Evolutionary conservation across 2,113 vertebrate species (phyloP).

Genomic region (Chlorodrepanis virens): DNA sequence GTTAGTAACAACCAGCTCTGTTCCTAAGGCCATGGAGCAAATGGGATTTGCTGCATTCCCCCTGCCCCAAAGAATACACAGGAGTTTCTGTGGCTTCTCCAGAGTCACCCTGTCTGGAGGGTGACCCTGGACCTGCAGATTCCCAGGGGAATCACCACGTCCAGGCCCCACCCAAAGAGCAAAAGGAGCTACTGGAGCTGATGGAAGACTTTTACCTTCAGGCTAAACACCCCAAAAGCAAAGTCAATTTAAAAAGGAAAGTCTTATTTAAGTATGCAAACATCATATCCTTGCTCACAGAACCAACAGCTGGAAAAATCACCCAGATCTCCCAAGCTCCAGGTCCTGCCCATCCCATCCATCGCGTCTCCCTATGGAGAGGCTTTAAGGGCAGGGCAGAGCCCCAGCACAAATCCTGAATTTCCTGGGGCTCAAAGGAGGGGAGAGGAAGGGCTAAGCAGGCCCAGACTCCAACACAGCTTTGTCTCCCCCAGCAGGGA

Average conservation of each 20-base stretch:
- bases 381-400: neutral
- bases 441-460: neutral
- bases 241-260: neutral
- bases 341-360: neutral
- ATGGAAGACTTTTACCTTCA: neutral
- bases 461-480: neutral
- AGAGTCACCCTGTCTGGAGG: neutral
- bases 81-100: neutral
- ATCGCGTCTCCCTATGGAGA: rapidly evolving
- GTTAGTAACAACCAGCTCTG: neutral
- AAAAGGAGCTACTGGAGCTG: rapidly evolving
- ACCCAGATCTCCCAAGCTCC: rapidly evolving
- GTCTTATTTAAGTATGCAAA: neutral
- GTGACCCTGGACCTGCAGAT: rapidly evolving
- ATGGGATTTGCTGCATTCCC: neutral
- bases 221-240: neutral
- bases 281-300: neutral
- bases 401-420: neutral
- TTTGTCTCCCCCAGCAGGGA: neutral
- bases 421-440: neutral
- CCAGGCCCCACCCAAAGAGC: neutral
- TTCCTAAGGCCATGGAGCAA: neutral
- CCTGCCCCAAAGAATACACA: rapidly evolving
- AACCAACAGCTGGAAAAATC: neutral
- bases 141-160: neutral